A percentile compares a stretch with the other conserved stretches of the same genome.
phyloP scores from a whole-genome alignment of 1,140 invertebrate genomes.

The Dinothrombium tinctorium region DNA sequence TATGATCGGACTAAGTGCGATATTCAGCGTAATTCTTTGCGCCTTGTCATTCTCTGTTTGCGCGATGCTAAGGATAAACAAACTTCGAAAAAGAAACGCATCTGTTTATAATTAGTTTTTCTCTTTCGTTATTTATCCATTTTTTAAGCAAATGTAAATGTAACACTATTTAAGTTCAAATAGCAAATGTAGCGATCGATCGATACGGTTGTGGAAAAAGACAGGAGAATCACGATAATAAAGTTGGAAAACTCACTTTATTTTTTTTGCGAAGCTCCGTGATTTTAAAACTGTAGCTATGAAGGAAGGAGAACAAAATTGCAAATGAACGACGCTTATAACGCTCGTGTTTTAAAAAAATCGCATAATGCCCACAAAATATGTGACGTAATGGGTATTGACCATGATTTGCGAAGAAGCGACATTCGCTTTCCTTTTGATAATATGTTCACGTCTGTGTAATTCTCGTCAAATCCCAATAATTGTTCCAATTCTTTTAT shows the following conservation, averaged over 20 bases:
- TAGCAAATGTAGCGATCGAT: too few relatives aligned
- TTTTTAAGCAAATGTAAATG: too few relatives aligned
- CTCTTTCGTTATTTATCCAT: too few relatives aligned
- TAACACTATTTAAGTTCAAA: too few relatives aligned
- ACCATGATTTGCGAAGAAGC: background rate
- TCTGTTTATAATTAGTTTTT: too few relatives aligned
- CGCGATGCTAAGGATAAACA: background rate
- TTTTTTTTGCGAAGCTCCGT: too few relatives aligned
- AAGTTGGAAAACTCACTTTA: too few relatives aligned
- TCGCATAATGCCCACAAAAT: constrained; percentile 2
- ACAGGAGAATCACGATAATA: too few relatives aligned
- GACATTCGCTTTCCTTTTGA: background rate
- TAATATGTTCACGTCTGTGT: background rate
- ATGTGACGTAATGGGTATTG: background rate
- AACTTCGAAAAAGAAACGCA: background rate
- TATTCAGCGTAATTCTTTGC: constrained; percentile 4
- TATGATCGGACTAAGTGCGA: constrained; percentile 29
- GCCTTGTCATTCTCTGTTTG: constrained; percentile 2
- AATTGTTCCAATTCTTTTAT: background rate
- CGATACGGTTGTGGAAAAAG: too few relatives aligned
- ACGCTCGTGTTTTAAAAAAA: constrained; percentile 1
- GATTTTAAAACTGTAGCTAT: too few relatives aligned
- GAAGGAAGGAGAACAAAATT: too few relatives aligned
- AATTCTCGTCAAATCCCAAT: background rate
- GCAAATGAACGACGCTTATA: too few relatives aligned